phyloP scores from a whole-genome alignment of 2,888 invertebrate genomes.

The Cosmia pyralina region DNA sequence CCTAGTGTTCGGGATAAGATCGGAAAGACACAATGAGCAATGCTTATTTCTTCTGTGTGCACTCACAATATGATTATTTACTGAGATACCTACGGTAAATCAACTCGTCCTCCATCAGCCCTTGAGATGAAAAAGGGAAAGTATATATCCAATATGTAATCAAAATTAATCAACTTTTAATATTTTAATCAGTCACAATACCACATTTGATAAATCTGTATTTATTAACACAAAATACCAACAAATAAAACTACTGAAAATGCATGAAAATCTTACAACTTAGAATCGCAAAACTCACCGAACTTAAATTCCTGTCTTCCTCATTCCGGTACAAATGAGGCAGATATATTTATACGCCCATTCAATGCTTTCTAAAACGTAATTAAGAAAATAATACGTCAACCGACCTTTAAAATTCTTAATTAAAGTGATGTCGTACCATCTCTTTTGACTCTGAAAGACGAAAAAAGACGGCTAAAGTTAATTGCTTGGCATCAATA shows the following conservation, averaged over 20 bases:
- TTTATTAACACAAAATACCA: neutral
- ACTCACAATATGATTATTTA: neutral
- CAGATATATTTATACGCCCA: conserved; percentile 43
- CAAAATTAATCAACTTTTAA: neutral
- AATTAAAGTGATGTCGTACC: conserved; percentile 64
- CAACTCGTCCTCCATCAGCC: neutral
- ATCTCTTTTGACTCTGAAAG: conserved; percentile 52
- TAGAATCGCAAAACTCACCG: neutral
- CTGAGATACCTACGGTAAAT: neutral
- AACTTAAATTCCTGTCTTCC: conserved; percentile 8
- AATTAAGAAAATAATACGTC: conserved; percentile 64
- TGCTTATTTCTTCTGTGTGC: neutral
- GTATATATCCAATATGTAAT: neutral
- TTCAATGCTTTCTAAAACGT: conserved; percentile 53
- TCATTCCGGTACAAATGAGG: conserved; percentile 30
- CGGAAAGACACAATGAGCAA: no score
- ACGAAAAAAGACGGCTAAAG: conserved; percentile 69
- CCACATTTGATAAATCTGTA: no score
- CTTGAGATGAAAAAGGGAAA: neutral
- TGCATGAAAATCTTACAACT: neutral
- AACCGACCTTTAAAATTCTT: conserved; percentile 60
- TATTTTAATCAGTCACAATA: neutral
- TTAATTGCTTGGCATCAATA: conserved; percentile 81
- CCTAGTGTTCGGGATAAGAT: neutral
- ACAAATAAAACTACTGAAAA: neutral